Conservation (phyloP, 2,113 vertebrate species). For the Lathamus discolor region DNA sequence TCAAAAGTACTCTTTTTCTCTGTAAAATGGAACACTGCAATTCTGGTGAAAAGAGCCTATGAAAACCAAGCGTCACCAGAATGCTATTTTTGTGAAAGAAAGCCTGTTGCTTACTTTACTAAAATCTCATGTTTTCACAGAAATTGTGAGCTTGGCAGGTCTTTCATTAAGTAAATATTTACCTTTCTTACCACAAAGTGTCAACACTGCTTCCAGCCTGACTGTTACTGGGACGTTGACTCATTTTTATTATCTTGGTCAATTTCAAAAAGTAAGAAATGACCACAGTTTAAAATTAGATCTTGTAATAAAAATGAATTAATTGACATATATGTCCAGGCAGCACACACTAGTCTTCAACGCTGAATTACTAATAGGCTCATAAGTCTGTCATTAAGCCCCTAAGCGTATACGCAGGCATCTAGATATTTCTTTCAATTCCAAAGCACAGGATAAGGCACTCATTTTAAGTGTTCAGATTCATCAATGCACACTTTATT, state of each 20-base stretch:
- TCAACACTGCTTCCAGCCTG: not conserved
- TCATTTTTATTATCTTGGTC: not conserved
- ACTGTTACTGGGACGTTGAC: not conserved
- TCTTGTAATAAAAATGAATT: not conserved
- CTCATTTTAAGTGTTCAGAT: not conserved
- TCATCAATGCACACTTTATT: not conserved
- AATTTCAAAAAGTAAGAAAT: not conserved
- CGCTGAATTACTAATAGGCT: not conserved
- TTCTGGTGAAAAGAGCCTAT: not conserved
- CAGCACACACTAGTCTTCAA: not conserved
- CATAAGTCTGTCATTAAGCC: not conserved
- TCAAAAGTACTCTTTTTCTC: not conserved
- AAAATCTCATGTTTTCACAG: conserved; percentile 13
- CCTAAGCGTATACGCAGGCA: not conserved
- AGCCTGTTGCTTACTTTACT: not conserved
- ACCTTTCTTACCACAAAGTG: not conserved
- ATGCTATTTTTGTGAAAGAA: conserved; percentile 21
- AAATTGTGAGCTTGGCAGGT: not conserved
- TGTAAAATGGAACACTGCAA: not conserved
- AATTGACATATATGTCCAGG: not conserved
- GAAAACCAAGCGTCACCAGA: not conserved
- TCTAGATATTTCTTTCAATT: not conserved
- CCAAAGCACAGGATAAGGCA: not conserved
- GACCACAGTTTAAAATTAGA: not conserved
- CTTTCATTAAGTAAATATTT: conserved; percentile 10